These are phyloP conservation scores for Lamproptera curius DNA, from an alignment of 2,888 invertebrate species.

Conservation along the genomic window DNA sequence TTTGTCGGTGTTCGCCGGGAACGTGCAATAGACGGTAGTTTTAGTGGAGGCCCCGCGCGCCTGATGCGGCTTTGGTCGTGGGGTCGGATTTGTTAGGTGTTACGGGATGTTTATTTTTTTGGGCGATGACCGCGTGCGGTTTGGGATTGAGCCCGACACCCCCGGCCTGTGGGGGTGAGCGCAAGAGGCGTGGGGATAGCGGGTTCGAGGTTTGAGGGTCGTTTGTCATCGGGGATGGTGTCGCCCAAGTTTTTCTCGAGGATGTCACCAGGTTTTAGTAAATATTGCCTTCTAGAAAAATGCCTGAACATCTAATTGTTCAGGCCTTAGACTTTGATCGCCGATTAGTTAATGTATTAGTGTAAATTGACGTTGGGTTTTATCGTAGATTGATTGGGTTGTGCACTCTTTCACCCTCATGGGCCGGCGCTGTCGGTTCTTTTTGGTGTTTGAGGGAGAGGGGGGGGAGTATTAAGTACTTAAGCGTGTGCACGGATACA, in stretches of 20 bases:
- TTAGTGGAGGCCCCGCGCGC: conserved; percentile 27
- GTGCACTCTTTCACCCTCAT: no score
- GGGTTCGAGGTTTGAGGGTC: no score
- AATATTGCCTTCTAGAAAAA: no score
- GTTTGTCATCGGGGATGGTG: no score
- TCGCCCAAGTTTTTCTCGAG: no score
- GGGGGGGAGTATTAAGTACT: conserved; percentile 30
- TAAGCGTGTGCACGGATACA: conserved; percentile 32
- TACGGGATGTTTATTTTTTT: conserved; percentile 18
- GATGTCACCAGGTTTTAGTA: no score
- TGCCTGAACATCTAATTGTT: no score
- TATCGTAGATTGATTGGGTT: no score
- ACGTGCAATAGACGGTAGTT: conserved; percentile 72
- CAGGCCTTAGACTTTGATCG: no score
- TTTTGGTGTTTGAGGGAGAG: no score
- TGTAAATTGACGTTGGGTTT: no score
- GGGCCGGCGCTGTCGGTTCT: background rate
- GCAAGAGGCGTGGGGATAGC: background rate
- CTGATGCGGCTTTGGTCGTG: conserved; percentile 41
- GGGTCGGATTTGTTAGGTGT: conserved; percentile 47
- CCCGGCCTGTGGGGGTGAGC: background rate
- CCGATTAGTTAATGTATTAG: no score
- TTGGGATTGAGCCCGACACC: background rate
- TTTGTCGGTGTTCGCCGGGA: conserved; percentile 62
- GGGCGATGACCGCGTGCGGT: background rate